Base-by-base conservation (phyloP, 1,140 invertebrate genomes). In the Chrysomallon squamiferum region DNA sequence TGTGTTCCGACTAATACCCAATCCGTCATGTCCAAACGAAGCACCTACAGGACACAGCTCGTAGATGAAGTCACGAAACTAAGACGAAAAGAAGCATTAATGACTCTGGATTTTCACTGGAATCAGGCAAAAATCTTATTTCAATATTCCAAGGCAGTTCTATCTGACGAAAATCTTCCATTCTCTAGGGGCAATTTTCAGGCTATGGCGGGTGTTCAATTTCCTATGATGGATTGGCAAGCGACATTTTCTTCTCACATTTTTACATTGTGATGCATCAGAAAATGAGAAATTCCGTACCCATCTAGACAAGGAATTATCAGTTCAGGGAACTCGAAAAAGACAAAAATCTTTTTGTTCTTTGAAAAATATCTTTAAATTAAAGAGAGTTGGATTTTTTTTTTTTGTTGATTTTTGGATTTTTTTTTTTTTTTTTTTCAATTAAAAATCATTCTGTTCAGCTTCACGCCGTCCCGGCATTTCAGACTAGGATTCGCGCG, bases 81-180 rank as follows among this genome's bases (percentile, higher is more conserved):
- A 54, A 54, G 29, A 54, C 50, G 50, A 54, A 54, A 54, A 54
- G 50, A 54, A 54, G 29, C 50, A 54, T 54, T 54, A 54, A 54
- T 54, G 50, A 30, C 50, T 25, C 22, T 20, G 25, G 50, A 54
- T 25, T 54, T 30, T 18, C 29, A 25, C 15, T 15, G 29, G 50
- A 54, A 54, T 27, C 29, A 25, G 50, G 50, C 50, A 30, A 54
- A 54, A 54, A 54, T 54, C 50, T 54, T 54, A 54, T 54, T 54
- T 54, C 50, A 54, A 54, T 54, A 54, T 54, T 54, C 50, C 50
- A 30, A 30, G 50, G 50, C 50, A 54, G 50, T 54, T 54, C 50
- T 54, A 54, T 54, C 50, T 25, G 22, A 15, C 22, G 50, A 30
- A 54, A 54, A 54, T 54, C 50, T 54, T 54, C 29, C 29, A 27